phyloP scores from a whole-genome alignment of 1,140 invertebrate genomes.

The Zaprionus ornatus region DNA sequence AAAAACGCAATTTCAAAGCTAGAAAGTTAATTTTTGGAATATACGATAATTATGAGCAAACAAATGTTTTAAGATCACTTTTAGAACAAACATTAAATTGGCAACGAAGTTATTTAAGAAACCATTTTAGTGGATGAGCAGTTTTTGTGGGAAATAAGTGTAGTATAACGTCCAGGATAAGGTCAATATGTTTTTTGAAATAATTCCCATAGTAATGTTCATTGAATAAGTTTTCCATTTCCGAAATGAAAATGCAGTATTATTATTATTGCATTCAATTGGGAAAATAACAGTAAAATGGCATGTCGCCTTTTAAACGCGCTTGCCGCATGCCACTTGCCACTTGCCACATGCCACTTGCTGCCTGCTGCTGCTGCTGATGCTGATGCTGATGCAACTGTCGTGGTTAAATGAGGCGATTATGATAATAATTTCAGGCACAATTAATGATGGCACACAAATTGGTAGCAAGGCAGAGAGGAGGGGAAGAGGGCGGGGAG shows the following conservation, averaged over 20 bases:
- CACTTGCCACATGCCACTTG: not conserved
- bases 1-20: too few relatives aligned
- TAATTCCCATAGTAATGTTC: not conserved
- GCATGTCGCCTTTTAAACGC: too few relatives aligned
- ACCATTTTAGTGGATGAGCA: too few relatives aligned
- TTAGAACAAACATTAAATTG: too few relatives aligned
- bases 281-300: not conserved
- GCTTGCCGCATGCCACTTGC: not conserved
- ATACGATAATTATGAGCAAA: too few relatives aligned
- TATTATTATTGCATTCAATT: not conserved
- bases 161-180: too few relatives aligned
- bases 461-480: not conserved
- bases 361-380: not conserved
- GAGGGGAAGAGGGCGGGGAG: not conserved
- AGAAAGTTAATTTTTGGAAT: too few relatives aligned
- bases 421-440: conserved; percentile 66
- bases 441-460: conserved; percentile 65
- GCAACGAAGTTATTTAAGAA: too few relatives aligned
- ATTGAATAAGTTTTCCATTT: too few relatives aligned
- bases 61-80: too few relatives aligned
- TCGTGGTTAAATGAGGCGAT: conserved; percentile 52
- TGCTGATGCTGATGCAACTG: not conserved
- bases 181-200: too few relatives aligned
- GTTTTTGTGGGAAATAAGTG: too few relatives aligned
- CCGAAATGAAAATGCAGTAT: not conserved